A percentile compares a stretch with the other conserved stretches of the same genome.
Conservation (phyloP, 2,797 vertebrate species). For the Cichlasoma orientale region DNA sequence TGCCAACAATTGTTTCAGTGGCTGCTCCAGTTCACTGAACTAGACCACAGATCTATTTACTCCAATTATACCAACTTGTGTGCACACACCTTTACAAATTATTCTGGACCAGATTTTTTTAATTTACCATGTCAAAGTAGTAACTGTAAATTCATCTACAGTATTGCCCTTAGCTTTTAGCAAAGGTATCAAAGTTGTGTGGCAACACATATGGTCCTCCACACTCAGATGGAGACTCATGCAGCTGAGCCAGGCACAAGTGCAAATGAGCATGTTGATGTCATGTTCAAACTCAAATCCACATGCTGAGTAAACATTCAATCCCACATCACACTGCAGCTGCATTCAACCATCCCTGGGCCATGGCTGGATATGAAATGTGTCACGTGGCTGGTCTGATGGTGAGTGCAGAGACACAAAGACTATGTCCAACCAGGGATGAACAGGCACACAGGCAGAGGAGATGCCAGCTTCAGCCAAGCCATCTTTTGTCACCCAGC, state of each 20-base stretch:
- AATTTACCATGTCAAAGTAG: not conserved
- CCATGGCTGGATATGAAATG: constrained; percentile 38
- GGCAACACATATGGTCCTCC: constrained; percentile 28
- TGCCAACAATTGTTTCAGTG: constrained; percentile 9
- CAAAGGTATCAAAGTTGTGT: constrained; percentile 35
- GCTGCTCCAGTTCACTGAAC: constrained; percentile 2
- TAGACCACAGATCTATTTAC: not conserved
- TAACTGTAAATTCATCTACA: not conserved
- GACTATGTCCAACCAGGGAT: constrained; percentile 41
- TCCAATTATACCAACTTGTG: not conserved
- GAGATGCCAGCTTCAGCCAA: constrained; percentile 45
- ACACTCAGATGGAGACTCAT: constrained; percentile 47
- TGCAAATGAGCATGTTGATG: constrained; percentile 61
- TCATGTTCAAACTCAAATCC: constrained; percentile 50
- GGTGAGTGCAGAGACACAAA: constrained; percentile 16
- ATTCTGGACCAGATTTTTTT: not conserved
- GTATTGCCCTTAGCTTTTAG: constrained; percentile 17
- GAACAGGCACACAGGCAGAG: constrained; percentile 57
- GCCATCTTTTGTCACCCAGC: constrained; percentile 18
- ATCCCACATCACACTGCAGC: constrained; percentile 19
- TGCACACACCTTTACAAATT: not conserved
- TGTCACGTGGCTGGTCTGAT: constrained; percentile 12
- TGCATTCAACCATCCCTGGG: constrained; percentile 9
- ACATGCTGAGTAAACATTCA: constrained; percentile 65
- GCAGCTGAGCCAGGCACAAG: constrained; percentile 56